phyloP scores from a whole-genome alignment of 2,888 invertebrate species.

The Leucania comma region DNA sequence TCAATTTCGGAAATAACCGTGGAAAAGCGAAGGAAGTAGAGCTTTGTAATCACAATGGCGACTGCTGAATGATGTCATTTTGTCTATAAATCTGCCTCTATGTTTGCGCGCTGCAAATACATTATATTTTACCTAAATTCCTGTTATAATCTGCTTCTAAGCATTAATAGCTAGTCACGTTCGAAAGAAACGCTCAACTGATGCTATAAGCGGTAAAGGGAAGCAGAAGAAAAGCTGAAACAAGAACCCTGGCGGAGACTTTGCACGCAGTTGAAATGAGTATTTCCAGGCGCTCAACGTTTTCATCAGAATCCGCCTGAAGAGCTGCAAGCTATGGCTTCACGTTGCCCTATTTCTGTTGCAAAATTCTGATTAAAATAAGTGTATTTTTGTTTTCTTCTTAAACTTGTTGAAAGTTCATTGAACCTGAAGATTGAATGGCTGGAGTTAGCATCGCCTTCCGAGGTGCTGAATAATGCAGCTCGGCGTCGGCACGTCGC shows the following conservation, averaged over 20 bases:
- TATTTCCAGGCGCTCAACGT: neutral
- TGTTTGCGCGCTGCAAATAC: neutral
- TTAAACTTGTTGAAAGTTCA: constrained; percentile 57
- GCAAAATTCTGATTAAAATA: constrained; percentile 35
- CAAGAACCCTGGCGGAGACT: neutral
- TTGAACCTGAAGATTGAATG: constrained; percentile 69
- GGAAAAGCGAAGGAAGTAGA: constrained; percentile 16
- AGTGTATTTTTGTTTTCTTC: constrained; percentile 46
- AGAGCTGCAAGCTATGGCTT: constrained; percentile 24
- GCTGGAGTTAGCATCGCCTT: constrained; percentile 76
- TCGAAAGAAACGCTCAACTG: constrained; percentile 4
- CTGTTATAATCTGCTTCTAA: neutral
- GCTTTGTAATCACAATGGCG: constrained; percentile 18
- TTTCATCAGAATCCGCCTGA: constrained; percentile 11
- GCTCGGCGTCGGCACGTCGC: constrained; percentile 63
- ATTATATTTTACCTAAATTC: neutral
- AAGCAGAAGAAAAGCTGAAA: constrained; percentile 27
- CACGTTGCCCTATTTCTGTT: constrained; percentile 39
- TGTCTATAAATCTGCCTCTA: constrained; percentile 10
- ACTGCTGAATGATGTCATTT: constrained; percentile 8
- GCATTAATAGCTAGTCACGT: constrained; percentile 1
- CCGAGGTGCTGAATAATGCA: constrained; percentile 83
- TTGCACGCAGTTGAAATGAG: constrained; percentile 16
- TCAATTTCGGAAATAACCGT: constrained; percentile 42
- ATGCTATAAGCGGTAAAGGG: neutral